Evolutionary conservation across 2,113 vertebrate genomes (phyloP).

Genomic region (Apodemus sylvaticus): DNA sequence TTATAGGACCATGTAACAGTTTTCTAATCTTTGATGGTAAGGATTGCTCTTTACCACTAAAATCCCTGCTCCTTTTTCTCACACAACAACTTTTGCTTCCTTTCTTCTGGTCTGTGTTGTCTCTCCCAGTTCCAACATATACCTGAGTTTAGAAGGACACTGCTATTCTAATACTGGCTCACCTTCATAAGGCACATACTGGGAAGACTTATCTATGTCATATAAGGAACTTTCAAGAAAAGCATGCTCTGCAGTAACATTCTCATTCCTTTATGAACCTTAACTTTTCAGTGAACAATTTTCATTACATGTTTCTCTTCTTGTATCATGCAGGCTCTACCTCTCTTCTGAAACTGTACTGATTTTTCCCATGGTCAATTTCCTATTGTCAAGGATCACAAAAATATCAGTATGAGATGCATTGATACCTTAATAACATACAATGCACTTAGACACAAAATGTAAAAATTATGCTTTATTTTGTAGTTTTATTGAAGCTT

Average conservation of each 20-base stretch:
- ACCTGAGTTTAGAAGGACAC: not conserved
- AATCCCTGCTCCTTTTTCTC: not conserved
- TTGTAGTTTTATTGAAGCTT: slow-evolving; percentile 59
- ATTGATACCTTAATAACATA: slow-evolving; percentile 52
- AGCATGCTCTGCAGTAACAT: not conserved
- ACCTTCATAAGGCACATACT: not conserved
- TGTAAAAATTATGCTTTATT: slow-evolving; percentile 44
- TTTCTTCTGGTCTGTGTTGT: not conserved
- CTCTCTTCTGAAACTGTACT: not conserved
- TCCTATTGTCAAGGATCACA: not conserved
- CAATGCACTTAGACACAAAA: slow-evolving; percentile 45
- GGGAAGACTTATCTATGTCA: not conserved
- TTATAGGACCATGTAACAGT: not conserved
- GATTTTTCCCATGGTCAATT: not conserved
- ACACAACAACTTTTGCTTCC: not conserved
- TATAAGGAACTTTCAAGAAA: not conserved
- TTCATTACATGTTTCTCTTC: slow-evolving; percentile 9
- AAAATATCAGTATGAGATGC: slow-evolving; percentile 50
- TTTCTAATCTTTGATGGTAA: not conserved
- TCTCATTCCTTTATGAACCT: not conserved
- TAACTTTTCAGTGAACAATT: not conserved
- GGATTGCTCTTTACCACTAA: not conserved
- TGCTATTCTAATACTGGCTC: not conserved
- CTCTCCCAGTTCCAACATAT: not conserved
- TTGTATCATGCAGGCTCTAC: not conserved